A percentile compares a stretch with the other conserved stretches of the same genome.
phyloP scores from a whole-genome alignment of 2,797 vertebrate genomes.

The Clamator glandarius region DNA sequence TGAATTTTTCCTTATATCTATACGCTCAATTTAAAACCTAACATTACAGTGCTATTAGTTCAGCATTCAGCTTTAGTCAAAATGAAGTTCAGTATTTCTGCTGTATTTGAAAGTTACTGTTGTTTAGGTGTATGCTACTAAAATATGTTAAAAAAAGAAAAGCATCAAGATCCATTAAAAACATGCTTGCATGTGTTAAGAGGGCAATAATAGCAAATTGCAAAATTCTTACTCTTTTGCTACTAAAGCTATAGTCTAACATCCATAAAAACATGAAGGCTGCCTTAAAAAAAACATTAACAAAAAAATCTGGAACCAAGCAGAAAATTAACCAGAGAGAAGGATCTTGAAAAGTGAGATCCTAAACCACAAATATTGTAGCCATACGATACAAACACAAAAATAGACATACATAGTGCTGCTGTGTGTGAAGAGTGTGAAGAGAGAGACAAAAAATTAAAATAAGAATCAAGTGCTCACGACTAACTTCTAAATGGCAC shows the following conservation, averaged over 20 bases:
- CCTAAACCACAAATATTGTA: not conserved
- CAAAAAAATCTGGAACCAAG: not conserved
- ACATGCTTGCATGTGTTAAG: not conserved
- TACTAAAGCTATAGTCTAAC: not conserved
- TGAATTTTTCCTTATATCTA: not conserved
- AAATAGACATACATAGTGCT: not conserved
- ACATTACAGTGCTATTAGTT: not conserved
- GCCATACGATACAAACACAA: not conserved
- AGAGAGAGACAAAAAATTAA: not conserved
- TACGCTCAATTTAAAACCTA: not conserved
- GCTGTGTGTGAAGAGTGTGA: not conserved
- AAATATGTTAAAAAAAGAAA: not conserved
- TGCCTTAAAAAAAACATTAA: not conserved
- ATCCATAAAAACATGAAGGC: not conserved
- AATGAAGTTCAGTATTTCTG: not conserved
- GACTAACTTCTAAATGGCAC: not conserved
- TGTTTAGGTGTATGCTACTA: not conserved
- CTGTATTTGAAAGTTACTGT: not conserved
- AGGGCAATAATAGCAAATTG: not conserved
- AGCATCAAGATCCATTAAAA: not conserved
- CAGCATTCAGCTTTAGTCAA: not conserved
- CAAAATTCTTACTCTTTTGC: not conserved
- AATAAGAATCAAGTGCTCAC: not conserved
- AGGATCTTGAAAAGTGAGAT: not conserved
- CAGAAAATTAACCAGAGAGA: not conserved